Conservation (phyloP, 2,113 vertebrate species). For the Scomber scombrus region DNA sequence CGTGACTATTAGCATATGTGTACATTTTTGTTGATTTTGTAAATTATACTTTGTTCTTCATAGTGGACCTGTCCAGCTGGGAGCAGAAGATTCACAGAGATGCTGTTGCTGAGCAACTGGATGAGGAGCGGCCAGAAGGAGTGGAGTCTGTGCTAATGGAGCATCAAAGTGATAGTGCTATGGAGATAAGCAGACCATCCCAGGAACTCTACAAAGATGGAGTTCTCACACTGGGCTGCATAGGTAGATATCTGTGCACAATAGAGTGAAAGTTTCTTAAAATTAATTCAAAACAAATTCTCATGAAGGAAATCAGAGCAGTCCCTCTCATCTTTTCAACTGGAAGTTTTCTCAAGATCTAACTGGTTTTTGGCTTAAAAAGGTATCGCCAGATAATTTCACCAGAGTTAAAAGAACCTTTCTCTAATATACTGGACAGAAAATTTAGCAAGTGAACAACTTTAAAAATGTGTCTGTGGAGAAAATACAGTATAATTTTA, state of each 20-base stretch:
- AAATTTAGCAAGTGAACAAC: neutral
- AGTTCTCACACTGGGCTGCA: conserved; percentile 91
- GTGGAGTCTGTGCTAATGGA: conserved; percentile 84
- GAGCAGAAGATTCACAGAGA: conserved; percentile 92
- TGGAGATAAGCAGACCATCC: conserved; percentile 83
- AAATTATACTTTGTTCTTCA: conserved; percentile 13
- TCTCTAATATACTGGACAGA: neutral
- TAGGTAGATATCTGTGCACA: conserved; percentile 80
- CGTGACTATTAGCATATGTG: neutral
- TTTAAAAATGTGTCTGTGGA: too few relatives aligned
- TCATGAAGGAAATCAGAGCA: neutral
- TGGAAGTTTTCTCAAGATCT: too few relatives aligned
- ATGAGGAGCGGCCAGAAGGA: conserved; percentile 83
- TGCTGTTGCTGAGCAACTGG: conserved; percentile 77
- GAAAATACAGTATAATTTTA: neutral
- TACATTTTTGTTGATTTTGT: neutral
- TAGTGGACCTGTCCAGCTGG: conserved; percentile 94
- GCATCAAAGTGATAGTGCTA: conserved; percentile 86
- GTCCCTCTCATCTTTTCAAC: neutral
- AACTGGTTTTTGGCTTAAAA: neutral
- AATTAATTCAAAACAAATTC: neutral
- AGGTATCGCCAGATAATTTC: neutral
- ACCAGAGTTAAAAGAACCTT: neutral
- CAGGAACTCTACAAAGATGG: conserved; percentile 92
- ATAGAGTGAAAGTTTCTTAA: neutral